These are phyloP conservation scores for Tetragonisca angustula DNA, from an alignment of 2,888 invertebrate genomes.

Conservation along the genomic window DNA sequence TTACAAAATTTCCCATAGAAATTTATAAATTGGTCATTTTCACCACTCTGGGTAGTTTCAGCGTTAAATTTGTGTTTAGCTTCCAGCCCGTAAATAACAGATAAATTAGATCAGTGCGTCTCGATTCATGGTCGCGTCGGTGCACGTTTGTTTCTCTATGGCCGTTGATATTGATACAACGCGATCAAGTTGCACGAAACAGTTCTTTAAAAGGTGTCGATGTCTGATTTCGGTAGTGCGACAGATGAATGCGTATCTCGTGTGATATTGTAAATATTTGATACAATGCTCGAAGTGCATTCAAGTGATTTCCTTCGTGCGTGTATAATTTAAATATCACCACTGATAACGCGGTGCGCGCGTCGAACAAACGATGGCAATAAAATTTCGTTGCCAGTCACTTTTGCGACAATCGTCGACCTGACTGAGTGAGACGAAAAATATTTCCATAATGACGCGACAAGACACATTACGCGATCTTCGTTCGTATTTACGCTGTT, in stretches of 20 bases:
- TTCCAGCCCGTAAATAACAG: conserved; percentile 33
- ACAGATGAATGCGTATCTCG: conserved; percentile 18
- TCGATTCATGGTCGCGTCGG: conserved; percentile 6
- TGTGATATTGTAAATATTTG: neutral
- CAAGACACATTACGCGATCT: neutral
- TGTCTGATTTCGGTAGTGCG: neutral
- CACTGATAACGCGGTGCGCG: neutral
- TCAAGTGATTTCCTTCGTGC: neutral
- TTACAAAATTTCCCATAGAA: too few species aligned
- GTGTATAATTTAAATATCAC: neutral
- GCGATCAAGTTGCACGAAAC: neutral
- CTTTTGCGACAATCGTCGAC: neutral
- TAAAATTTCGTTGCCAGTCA: neutral
- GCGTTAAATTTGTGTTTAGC: neutral
- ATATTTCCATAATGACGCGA: too few species aligned
- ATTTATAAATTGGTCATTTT: too few species aligned
- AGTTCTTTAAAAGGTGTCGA: neutral
- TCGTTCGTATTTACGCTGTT: neutral
- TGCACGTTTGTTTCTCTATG: neutral
- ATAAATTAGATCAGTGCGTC: conserved; percentile 5
- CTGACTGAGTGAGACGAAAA: too few species aligned
- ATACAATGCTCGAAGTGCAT: neutral
- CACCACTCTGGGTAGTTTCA: too few species aligned
- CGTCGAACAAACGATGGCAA: neutral
- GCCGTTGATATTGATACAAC: neutral